phyloP scores from a whole-genome alignment of 2,797 vertebrate species.

The Gadopsis marmoratus region DNA sequence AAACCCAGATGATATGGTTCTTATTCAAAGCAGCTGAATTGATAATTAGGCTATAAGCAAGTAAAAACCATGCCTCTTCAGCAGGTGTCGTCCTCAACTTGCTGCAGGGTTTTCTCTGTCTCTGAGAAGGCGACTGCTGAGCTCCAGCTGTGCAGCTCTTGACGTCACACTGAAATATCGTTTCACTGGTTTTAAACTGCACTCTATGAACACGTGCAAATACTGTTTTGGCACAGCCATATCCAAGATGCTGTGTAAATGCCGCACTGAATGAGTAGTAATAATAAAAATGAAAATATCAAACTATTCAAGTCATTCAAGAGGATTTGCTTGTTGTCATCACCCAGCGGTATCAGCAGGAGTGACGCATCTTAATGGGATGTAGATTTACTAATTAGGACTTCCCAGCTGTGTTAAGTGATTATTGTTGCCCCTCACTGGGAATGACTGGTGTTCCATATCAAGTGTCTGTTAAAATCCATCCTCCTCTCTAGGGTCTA shows the following conservation, averaged over 20 bases:
- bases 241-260: not conserved
- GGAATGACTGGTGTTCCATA: not conserved
- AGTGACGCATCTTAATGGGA: not conserved
- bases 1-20: no score
- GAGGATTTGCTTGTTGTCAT: not conserved
- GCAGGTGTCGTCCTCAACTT: no score
- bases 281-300: not conserved
- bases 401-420: not conserved
- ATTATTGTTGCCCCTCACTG: not conserved
- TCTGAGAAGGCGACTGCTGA: no score
- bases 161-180: not conserved
- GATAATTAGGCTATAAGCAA: no score
- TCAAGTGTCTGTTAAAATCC: not conserved
- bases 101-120: no score
- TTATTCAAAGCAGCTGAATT: no score
- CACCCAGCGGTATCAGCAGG: not conserved
- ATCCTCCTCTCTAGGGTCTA: not conserved
- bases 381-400: not conserved
- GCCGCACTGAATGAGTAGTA: not conserved
- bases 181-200: not conserved
- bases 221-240: not conserved
- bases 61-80: no score
- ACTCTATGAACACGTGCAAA: not conserved
- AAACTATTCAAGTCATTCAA: not conserved
- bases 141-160: no score